Conservation (phyloP, 1,140 invertebrate species). For the Delia radicum region DNA sequence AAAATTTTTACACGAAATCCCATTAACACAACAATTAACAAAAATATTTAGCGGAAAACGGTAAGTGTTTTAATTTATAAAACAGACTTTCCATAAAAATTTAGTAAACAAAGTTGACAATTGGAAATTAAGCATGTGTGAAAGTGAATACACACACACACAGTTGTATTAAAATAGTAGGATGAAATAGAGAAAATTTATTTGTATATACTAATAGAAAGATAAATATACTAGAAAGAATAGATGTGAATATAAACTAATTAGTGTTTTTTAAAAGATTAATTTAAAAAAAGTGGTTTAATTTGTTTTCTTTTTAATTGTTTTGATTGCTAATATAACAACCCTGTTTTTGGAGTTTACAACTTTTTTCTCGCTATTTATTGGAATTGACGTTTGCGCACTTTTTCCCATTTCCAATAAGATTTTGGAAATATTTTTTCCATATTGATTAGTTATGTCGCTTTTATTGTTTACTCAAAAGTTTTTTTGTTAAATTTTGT, state of each 20-base stretch:
- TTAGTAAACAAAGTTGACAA: background rate
- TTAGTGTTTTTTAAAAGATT: background rate
- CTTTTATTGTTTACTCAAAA: constrained; percentile 56
- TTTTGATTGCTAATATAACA: background rate
- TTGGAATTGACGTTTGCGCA: constrained; percentile 26
- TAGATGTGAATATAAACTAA: too few relatives aligned
- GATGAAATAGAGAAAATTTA: background rate
- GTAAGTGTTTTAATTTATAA: too few relatives aligned
- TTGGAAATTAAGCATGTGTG: background rate
- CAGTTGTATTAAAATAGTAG: background rate
- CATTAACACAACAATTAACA: too few relatives aligned
- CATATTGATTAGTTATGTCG: constrained; percentile 57
- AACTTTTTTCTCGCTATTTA: background rate
- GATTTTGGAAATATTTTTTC: constrained; percentile 48
- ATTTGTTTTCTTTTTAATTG: background rate
- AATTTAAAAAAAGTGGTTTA: background rate
- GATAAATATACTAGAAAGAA: too few relatives aligned
- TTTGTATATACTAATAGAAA: too few relatives aligned
- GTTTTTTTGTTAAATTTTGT: constrained; percentile 41
- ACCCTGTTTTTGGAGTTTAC: background rate
- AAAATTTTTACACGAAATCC: too few relatives aligned
- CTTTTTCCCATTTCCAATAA: constrained; percentile 16
- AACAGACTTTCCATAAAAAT: background rate
- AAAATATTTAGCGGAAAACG: too few relatives aligned
- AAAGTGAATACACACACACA: background rate